Percentiles rank a stretch among this genome's conserved stretches.
Conservation (phyloP, 2,888 invertebrate genomes). For the Trichopoda pennipes region DNA sequence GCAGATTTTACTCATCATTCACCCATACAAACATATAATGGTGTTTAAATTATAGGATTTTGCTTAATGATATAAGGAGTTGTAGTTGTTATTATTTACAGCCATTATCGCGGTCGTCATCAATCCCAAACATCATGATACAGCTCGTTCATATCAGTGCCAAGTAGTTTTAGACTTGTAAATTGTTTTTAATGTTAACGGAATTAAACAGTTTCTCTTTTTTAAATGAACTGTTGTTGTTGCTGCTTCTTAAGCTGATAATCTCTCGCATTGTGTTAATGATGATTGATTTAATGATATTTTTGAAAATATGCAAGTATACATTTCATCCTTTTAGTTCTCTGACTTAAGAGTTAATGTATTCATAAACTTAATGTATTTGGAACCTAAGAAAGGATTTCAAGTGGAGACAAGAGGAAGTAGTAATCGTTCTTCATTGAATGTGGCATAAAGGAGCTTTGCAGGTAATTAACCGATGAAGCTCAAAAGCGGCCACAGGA, state of each 20-base stretch:
- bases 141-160: background rate
- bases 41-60: background rate
- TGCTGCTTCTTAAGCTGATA: background rate
- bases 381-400: too few species aligned
- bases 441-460: too few species aligned
- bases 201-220: slow-evolving; percentile 39
- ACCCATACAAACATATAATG: too few species aligned
- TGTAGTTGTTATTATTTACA: background rate
- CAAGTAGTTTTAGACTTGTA: slow-evolving; percentile 8
- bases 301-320: too few species aligned
- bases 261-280: background rate
- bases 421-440: too few species aligned
- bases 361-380: too few species aligned
- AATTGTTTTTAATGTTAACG: slow-evolving; percentile 21
- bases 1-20: background rate
- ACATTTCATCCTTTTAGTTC: too few species aligned
- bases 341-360: too few species aligned
- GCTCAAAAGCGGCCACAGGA: too few species aligned
- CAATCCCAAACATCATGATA: background rate
- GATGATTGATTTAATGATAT: too few species aligned
- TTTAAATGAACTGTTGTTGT: background rate
- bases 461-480: too few species aligned
- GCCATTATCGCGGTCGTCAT: background rate
- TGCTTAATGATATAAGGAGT: background rate
- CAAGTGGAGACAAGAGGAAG: too few species aligned